Evolutionary conservation across 2,113 vertebrate genomes (phyloP), one percentile per base, ranked within the genome.

Genomic region (Hyperopisus bebe): DNA sequence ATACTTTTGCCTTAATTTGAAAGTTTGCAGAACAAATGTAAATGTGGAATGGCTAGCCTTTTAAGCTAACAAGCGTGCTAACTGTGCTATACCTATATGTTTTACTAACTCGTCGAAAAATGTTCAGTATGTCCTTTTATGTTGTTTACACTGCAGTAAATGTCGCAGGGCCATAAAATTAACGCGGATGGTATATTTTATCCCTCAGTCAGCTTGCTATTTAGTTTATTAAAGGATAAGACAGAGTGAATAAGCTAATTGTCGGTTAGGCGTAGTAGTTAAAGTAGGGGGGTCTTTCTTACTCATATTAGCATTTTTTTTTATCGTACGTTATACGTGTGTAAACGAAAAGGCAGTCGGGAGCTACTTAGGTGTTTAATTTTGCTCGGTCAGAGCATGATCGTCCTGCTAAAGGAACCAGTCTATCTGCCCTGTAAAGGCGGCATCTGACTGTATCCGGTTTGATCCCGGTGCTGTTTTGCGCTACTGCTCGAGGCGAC

Each of bases 361-460:
- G 58, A 82, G 77, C 31, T 82, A 21, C 19, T 82, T 21, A 13
- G 31, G 77, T 82, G 39, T 82, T 44, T 39, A 39, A 82, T 39
- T 21, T 82, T 42, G 35, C 13, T 44, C 39, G 39, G 13, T 21
- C 42, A 19, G 19, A 39, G 8, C 39, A 7, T 21, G 39, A 35
- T 80, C 15, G 35, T 42, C 6, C 19, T 80, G 31, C 19, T 42
- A 42, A 80, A 21, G 74, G 3, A 80, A 5, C 39, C 31, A 17
- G 39, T 31, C 77, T 44, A 2, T 44, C 15, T 82, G 42, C 77
- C 39, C 35, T 24, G 77, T 24, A 19, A 50, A 50, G 46, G 84
- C 84, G 9, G 84, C n/a, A n/a, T 86, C n/a, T n/a, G 24, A 51
- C 84, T 50, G 84, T 50, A 86, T 86, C 84, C 84, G 84, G 47